Evolutionary conservation across 2,113 vertebrate species (phyloP).

Genomic region (Spea bombifrons): DNA sequence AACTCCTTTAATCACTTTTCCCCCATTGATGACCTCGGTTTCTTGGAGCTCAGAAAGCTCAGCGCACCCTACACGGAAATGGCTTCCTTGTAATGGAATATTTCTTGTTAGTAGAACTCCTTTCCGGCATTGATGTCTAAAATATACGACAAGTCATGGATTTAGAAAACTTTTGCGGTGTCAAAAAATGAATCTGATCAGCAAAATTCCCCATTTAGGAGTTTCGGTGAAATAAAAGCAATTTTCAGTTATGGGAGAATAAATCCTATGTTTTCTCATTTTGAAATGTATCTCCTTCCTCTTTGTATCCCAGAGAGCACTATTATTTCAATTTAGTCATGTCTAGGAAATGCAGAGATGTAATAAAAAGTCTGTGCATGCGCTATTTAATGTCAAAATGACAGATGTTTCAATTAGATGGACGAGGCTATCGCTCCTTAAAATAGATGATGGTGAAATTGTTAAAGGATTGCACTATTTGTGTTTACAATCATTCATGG

Average conservation of each 20-base stretch:
- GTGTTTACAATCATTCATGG: constrained; percentile 54
- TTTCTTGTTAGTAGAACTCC: background rate
- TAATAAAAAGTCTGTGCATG: constrained; percentile 59
- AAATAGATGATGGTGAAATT: constrained; percentile 75
- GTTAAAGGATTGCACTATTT: constrained; percentile 67
- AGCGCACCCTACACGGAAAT: background rate
- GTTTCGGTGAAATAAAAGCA: constrained; percentile 51
- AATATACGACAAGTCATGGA: constrained; percentile 15
- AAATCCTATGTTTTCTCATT: constrained; percentile 58
- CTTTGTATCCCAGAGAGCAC: constrained; percentile 60
- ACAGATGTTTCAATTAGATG: constrained; percentile 75
- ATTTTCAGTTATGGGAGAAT: constrained; percentile 38
- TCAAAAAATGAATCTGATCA: constrained; percentile 10
- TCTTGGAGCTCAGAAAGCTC: background rate
- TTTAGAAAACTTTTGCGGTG: constrained; percentile 14
- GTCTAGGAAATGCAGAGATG: constrained; percentile 57
- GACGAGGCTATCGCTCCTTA: constrained; percentile 63
- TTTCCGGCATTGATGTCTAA: background rate
- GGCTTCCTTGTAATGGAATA: too few relatives aligned
- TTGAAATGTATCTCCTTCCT: constrained; percentile 58
- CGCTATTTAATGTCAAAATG: constrained; percentile 67
- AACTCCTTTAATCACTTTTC: too few relatives aligned
- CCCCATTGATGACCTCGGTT: too few relatives aligned
- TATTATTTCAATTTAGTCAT: constrained; percentile 61
- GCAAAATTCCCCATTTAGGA: constrained; percentile 49